phyloP scores from a whole-genome alignment of 2,888 invertebrate species.

The Adelphocoris suturalis region DNA sequence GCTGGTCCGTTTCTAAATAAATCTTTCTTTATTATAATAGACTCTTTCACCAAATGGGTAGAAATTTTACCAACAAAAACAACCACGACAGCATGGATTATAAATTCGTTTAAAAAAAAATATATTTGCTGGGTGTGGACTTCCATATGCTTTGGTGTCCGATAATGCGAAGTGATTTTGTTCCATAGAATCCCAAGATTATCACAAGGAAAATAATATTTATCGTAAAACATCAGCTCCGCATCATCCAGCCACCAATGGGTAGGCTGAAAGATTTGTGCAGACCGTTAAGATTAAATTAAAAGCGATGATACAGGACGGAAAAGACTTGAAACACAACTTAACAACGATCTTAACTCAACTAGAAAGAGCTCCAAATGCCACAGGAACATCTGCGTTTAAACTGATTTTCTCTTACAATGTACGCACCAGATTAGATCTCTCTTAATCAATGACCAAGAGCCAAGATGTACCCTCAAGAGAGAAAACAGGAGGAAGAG shows the following conservation, averaged over 20 bases:
- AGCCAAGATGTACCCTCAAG: too few species aligned
- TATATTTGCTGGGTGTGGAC: background rate
- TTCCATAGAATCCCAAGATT: background rate
- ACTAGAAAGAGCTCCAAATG: background rate
- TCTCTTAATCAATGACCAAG: background rate
- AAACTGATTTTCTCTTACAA: background rate
- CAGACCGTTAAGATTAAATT: conserved; percentile 16
- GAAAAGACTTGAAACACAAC: background rate
- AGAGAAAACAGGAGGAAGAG: background rate
- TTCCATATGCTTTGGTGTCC: conserved; percentile 5
- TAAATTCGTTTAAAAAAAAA: background rate
- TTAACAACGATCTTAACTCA: background rate
- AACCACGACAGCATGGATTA: background rate
- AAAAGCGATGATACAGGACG: background rate
- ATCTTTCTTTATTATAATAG: background rate
- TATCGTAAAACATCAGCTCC: conserved; percentile 45
- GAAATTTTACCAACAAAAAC: background rate
- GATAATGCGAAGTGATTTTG: conserved; percentile 54
- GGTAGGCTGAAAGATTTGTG: conserved; percentile 57
- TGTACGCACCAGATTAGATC: background rate
- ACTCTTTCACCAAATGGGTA: conserved; percentile 28
- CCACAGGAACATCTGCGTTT: background rate
- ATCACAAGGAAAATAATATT: background rate
- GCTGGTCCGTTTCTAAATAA: conserved; percentile 17
- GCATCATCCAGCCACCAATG: conserved; percentile 61